Evolutionary conservation across 2,888 invertebrate species (phyloP).

Genomic region (Cosmia trapezina): DNA sequence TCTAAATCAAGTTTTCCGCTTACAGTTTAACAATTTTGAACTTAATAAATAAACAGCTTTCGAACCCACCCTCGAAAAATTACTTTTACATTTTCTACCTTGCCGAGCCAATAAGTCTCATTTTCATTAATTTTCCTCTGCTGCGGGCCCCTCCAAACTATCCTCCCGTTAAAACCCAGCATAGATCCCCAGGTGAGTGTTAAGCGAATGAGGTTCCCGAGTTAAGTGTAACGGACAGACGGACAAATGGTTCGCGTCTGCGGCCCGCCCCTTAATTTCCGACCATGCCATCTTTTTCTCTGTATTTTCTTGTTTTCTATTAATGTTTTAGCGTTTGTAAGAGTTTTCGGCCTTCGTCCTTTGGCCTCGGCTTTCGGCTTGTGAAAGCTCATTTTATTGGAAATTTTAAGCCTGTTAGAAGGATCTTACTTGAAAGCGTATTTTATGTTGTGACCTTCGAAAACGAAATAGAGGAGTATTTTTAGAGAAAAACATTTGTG

Average conservation of each 20-base stretch:
- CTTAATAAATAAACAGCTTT: neutral
- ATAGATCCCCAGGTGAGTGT: constrained; percentile 79
- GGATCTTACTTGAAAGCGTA: constrained; percentile 22
- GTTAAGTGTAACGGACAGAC: constrained; percentile 77
- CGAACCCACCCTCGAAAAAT: neutral
- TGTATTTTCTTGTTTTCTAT: constrained; percentile 60
- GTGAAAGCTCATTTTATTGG: constrained; percentile 38
- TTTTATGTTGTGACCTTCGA: constrained; percentile 19
- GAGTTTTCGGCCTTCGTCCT: constrained; percentile 37
- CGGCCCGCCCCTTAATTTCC: constrained; percentile 65
- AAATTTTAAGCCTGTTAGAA: constrained; percentile 33
- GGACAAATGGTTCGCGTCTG: constrained; percentile 74
- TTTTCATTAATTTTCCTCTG: neutral
- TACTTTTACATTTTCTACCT: neutral
- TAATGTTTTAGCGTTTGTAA: constrained; percentile 62
- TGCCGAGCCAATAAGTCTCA: too few species aligned
- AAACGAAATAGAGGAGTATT: too few species aligned
- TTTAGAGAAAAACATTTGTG: neutral
- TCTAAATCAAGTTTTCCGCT: neutral
- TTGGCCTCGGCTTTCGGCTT: constrained; percentile 15
- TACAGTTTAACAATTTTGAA: neutral
- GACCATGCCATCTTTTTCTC: constrained; percentile 46
- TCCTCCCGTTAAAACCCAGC: constrained; percentile 49
- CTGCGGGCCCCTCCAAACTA: constrained; percentile 18
- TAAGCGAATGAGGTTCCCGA: constrained; percentile 77